phyloP scores from a whole-genome alignment of 2,113 vertebrate genomes.

The Lonchura striata region DNA sequence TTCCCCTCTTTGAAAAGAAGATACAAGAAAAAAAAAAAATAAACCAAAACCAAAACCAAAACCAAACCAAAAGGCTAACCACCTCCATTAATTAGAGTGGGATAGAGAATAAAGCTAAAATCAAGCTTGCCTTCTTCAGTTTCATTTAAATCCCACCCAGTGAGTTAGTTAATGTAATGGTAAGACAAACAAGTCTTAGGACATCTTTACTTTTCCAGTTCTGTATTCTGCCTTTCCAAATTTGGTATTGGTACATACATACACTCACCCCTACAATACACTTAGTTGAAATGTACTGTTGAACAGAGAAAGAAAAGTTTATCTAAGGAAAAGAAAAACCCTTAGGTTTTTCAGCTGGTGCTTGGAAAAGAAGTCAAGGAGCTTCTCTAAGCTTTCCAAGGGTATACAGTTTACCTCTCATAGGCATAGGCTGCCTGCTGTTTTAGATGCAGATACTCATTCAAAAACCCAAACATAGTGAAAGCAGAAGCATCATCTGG shows the following conservation, averaged over 20 bases:
- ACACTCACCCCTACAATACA: background rate
- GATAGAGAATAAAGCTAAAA: background rate
- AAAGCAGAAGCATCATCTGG: constrained; percentile 86
- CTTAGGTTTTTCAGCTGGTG: background rate
- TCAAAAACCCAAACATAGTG: constrained; percentile 95
- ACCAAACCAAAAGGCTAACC: background rate
- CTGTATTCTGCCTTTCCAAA: background rate
- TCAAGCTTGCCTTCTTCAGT: background rate
- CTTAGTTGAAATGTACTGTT: background rate
- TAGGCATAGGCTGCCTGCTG: constrained; percentile 86
- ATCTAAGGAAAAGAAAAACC: background rate
- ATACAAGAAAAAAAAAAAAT: background rate
- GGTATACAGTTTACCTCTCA: constrained; percentile 75
- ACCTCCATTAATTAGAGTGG: background rate
- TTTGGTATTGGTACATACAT: background rate
- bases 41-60: background rate
- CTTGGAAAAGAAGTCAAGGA: background rate
- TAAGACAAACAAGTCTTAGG: background rate
- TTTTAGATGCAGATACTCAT: constrained; percentile 86
- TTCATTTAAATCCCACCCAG: background rate
- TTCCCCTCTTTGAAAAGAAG: background rate
- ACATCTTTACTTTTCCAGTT: background rate
- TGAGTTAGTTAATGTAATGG: background rate
- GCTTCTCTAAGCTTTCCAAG: background rate
- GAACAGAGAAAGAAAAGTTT: background rate